phyloP scores from a whole-genome alignment of 1,140 invertebrate species.

The Chionoecetes opilio region DNA sequence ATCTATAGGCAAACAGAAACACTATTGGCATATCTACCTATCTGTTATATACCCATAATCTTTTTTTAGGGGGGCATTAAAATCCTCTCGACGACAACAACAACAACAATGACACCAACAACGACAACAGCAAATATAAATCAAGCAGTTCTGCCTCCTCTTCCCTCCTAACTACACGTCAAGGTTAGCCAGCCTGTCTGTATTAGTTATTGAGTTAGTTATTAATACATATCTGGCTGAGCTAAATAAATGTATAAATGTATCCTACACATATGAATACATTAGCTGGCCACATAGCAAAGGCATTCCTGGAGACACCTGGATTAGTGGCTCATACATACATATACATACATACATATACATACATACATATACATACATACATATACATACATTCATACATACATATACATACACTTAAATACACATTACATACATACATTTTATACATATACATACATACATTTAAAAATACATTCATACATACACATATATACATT shows the following conservation, averaged over 20 bases:
- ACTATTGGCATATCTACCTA: background rate
- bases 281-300: background rate
- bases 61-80: background rate
- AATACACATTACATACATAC: no score
- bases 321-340: background rate
- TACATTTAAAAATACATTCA: background rate
- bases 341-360: background rate
- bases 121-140: no score
- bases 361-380: conserved; percentile 29
- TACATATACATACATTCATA: background rate
- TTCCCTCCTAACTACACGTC: background rate
- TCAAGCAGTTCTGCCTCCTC: background rate
- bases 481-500: background rate
- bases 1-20: background rate
- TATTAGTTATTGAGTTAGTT: no score
- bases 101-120: no score
- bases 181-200: no score
- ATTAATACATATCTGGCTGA: no score
- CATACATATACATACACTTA: background rate
- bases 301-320: no score
- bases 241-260: no score
- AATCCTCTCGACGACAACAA: no score
- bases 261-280: background rate
- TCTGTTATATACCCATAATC: background rate
- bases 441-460: background rate